Conservation (phyloP, 1,140 invertebrate species). For the Drosophila willistoni region DNA sequence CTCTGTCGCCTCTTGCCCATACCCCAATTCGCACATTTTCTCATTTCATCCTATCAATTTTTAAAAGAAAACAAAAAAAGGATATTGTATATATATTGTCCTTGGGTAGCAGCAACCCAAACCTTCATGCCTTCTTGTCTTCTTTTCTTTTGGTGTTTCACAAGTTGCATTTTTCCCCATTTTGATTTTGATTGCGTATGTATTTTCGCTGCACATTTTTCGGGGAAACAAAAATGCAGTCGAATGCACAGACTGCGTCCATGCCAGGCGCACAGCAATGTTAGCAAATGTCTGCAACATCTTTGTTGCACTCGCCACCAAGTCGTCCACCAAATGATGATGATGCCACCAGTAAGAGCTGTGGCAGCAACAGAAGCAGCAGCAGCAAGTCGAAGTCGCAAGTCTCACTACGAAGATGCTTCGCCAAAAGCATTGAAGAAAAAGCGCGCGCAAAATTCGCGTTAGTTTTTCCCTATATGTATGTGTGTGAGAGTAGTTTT, state of each 20-base stretch:
- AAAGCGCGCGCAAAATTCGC: slow-evolving; percentile 76
- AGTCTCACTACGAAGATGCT: slow-evolving; percentile 57
- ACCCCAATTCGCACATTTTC: not conserved
- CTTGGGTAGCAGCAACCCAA: slow-evolving; percentile 6
- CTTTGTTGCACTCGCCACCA: slow-evolving; percentile 50
- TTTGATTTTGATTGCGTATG: slow-evolving; percentile 39
- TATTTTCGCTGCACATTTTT: slow-evolving; percentile 49
- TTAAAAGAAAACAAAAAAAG: not conserved
- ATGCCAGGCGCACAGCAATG: slow-evolving; percentile 69
- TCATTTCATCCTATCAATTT: not conserved
- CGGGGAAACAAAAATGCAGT: slow-evolving; percentile 68
- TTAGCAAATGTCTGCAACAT: slow-evolving; percentile 36
- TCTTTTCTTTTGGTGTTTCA: slow-evolving; percentile 10
- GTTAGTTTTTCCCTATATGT: slow-evolving; percentile 31
- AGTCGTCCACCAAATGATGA: slow-evolving; percentile 24
- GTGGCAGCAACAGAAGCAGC: not conserved
- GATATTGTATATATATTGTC: not conserved
- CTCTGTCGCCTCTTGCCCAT: too few species aligned
- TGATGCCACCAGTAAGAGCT: slow-evolving; percentile 15
- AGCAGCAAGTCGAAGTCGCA: slow-evolving; percentile 37
- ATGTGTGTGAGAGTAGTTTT: not conserved
- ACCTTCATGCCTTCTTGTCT: not conserved
- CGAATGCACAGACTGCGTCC: slow-evolving; percentile 68
- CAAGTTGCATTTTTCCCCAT: slow-evolving; percentile 13
- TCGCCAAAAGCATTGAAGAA: slow-evolving; percentile 49